Evolutionary conservation across 2,113 vertebrate species (phyloP).

Genomic region (Cebus imitator): DNA sequence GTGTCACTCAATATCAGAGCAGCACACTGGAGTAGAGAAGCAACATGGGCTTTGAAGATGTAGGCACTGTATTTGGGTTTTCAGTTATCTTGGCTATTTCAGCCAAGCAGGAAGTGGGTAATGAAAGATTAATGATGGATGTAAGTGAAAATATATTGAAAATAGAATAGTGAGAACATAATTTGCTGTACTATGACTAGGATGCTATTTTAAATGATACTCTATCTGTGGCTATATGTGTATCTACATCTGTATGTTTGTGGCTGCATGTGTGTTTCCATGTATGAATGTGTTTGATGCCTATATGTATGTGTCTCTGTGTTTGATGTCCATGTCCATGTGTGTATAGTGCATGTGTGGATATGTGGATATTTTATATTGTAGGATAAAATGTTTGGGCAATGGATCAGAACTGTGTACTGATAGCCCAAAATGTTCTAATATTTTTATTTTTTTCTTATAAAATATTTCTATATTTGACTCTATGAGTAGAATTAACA

Average conservation of each 20-base stretch:
- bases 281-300: neutral
- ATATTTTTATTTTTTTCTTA: neutral
- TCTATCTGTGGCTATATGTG: neutral
- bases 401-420: neutral
- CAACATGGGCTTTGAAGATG: neutral
- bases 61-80: neutral
- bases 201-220: neutral
- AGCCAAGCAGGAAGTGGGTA: neutral
- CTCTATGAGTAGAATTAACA: conserved; percentile 10
- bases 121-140: neutral
- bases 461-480: conserved; percentile 5
- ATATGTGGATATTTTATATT: neutral
- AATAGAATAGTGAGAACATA: neutral
- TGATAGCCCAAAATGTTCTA: neutral
- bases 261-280: neutral
- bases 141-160: neutral
- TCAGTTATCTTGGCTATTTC: neutral
- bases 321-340: neutral
- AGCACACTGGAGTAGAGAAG: neutral
- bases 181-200: neutral
- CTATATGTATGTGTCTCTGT: neutral
- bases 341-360: no score
- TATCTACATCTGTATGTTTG: neutral
- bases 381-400: neutral
- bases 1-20: neutral